These are phyloP conservation scores for Uromys caudimaculatus DNA, from an alignment of 2,797 vertebrate genomes.

Conservation along the genomic window DNA sequence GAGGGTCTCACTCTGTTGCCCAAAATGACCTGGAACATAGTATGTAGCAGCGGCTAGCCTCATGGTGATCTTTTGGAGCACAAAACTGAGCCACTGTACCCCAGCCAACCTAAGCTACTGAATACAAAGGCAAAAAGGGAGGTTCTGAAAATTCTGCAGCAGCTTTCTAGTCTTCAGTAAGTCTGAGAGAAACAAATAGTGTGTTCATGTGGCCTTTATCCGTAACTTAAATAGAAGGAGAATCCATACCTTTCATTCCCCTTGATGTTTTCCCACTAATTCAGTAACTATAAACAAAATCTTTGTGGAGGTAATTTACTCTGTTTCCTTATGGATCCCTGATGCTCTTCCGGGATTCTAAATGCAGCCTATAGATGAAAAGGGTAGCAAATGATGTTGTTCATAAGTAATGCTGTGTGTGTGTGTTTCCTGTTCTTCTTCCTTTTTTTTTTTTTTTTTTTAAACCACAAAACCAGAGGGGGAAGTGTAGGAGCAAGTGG, in stretches of 20 bases:
- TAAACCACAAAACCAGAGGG: constrained; percentile 88
- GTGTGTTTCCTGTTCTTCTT: background rate
- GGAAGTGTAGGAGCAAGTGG: constrained; percentile 89
- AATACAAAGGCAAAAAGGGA: background rate
- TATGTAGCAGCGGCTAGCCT: background rate
- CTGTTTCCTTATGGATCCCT: background rate
- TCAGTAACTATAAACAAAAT: background rate
- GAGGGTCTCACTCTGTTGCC: background rate
- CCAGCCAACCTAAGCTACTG: background rate
- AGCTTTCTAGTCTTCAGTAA: background rate
- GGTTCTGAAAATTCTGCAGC: background rate
- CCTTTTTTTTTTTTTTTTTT: constrained; percentile 73
- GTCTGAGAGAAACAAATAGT: background rate
- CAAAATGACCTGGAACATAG: background rate
- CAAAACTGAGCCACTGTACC: background rate
- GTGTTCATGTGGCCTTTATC: background rate
- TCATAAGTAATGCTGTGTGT: constrained; percentile 84
- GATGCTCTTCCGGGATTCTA: constrained; percentile 71
- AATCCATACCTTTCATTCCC: background rate
- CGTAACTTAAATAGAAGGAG: background rate
- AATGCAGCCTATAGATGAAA: constrained; percentile 71
- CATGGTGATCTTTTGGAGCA: background rate
- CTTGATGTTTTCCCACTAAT: constrained; percentile 2
- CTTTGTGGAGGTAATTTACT: background rate
- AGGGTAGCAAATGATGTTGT: constrained; percentile 84